phyloP scores from a whole-genome alignment of 35 echinoderm and acorn worm genomes.

The Ptychodera flava region DNA sequence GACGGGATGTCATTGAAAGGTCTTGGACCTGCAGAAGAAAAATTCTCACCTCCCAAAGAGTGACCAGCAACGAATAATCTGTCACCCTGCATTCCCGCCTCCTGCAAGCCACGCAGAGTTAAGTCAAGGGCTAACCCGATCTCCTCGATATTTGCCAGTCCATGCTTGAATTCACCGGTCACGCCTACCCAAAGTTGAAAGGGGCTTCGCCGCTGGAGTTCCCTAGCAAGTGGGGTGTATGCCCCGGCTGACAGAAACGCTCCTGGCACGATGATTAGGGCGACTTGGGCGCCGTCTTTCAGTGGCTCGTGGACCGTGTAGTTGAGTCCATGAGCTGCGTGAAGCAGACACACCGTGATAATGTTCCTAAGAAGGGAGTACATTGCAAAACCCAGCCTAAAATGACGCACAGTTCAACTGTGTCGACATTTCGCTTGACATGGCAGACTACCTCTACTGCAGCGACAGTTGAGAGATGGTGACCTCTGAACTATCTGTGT shows the following conservation, averaged over 20 bases:
- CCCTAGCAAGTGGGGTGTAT: background rate
- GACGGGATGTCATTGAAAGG: too few relatives aligned
- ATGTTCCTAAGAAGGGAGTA: too few relatives aligned
- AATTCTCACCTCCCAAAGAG: background rate
- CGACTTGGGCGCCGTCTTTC: background rate
- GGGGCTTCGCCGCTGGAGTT: background rate
- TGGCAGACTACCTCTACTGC: too few relatives aligned
- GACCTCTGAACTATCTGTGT: too few relatives aligned
- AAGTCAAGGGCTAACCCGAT: background rate
- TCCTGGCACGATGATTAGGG: background rate
- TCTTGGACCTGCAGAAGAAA: too few relatives aligned
- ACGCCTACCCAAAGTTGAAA: background rate
- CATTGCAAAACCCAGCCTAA: too few relatives aligned
- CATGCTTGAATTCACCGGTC: background rate
- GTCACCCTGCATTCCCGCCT: background rate
- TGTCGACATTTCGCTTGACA: too few relatives aligned
- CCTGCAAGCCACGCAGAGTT: background rate
- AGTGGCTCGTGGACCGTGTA: background rate
- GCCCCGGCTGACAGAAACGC: background rate
- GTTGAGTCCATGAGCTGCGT: background rate
- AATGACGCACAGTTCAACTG: too few relatives aligned
- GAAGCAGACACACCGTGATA: too few relatives aligned
- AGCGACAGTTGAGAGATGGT: too few relatives aligned
- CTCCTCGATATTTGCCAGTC: background rate
- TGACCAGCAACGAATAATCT: background rate